phyloP scores from a whole-genome alignment of 1,140 invertebrate species.

The Coelopa frigida region DNA sequence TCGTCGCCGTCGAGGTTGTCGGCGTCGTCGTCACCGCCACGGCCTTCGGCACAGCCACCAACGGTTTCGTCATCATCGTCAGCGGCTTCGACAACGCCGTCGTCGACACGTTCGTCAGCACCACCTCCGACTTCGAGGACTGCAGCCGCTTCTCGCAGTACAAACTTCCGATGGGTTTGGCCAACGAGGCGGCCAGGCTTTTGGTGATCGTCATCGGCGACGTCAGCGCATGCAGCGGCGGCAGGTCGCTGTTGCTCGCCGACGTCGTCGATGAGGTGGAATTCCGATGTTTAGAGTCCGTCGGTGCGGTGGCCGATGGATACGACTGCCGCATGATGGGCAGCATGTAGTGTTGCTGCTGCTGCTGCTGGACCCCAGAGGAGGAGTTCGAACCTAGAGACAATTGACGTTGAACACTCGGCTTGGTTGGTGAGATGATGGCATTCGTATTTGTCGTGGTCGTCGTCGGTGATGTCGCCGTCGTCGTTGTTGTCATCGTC shows the following conservation, averaged over 20 bases:
- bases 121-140: conserved; percentile 35
- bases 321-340: conserved; percentile 9
- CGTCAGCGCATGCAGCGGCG: neutral
- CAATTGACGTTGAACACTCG: too few species aligned
- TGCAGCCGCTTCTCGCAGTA: conserved; percentile 41
- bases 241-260: conserved; percentile 7
- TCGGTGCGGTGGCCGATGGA: conserved; percentile 1
- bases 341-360: neutral
- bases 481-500: neutral
- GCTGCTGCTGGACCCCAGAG: neutral
- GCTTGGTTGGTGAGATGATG: too few species aligned
- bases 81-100: neutral
- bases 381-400: too few species aligned
- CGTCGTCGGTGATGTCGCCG: conserved; percentile 3
- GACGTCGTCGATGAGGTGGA: conserved; percentile 9
- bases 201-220: conserved; percentile 20
- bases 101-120: conserved; percentile 11
- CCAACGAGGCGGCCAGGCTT: conserved; percentile 31
- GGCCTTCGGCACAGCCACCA: neutral
- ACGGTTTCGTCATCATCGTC: conserved; percentile 2
- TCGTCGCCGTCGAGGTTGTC: neutral
- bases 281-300: neutral
- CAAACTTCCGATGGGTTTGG: conserved; percentile 31
- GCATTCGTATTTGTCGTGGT: conserved; percentile 3
- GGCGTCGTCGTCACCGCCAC: neutral